A percentile compares a stretch with the other conserved stretches of the same genome.
These are phyloP conservation scores for Turritopsis rubra DNA, from an alignment of 30 jellyfish, hydroid and myxozoan species.

Conservation along the genomic window DNA sequence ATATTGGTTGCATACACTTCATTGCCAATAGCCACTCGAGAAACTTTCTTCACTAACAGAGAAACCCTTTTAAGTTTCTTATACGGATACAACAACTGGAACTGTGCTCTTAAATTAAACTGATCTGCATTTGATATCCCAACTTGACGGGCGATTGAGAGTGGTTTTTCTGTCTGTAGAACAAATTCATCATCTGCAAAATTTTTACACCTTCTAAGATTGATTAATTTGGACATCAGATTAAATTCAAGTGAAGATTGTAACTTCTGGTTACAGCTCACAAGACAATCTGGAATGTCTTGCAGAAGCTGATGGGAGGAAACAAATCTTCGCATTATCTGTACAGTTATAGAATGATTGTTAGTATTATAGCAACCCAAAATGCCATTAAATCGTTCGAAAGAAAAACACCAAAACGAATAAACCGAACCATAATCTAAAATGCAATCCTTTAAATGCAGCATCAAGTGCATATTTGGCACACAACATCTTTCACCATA, in stretches of 20 bases:
- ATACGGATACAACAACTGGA: background rate
- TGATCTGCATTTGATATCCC: background rate
- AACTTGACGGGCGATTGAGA: conserved; percentile 10
- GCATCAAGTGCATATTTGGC: conserved; percentile 12
- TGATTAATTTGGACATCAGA: background rate
- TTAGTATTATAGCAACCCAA: background rate
- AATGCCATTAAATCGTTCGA: conserved; percentile 18
- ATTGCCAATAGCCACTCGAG: background rate
- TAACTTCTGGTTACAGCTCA: background rate
- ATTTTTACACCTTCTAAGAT: background rate
- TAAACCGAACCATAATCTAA: conserved; percentile 12
- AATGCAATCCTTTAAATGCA: conserved; percentile 1
- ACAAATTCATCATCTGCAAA: background rate
- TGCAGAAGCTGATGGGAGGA: background rate
- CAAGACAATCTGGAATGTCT: background rate
- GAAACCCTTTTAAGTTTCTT: background rate
- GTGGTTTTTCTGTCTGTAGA: background rate
- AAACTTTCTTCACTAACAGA: background rate
- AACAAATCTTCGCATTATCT: conserved; percentile 12
- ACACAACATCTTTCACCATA: background rate
- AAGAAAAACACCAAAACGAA: conserved; percentile 1
- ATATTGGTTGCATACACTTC: background rate
- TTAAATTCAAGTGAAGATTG: background rate
- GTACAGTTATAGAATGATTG: conserved; percentile 6
- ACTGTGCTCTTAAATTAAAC: background rate